Evolutionary conservation across 2,888 invertebrate genomes (phyloP).

Genomic region (Periphyllus acericola): DNA sequence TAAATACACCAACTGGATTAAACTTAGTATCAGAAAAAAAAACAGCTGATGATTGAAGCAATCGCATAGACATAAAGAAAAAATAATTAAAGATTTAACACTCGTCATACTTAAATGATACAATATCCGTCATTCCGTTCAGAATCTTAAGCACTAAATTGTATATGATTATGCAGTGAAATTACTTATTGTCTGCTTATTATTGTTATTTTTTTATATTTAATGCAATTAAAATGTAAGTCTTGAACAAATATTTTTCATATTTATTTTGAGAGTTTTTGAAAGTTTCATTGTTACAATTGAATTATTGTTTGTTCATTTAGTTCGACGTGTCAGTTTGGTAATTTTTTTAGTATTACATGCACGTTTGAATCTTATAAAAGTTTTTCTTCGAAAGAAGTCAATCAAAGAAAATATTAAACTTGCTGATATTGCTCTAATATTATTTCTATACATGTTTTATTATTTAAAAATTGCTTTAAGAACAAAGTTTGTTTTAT

Average conservation of each 20-base stretch:
- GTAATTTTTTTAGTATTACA: constrained; percentile 9
- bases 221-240: neutral
- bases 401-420: constrained; percentile 30
- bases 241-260: neutral
- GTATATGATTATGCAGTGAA: neutral
- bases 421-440: neutral
- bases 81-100: no score
- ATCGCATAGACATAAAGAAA: no score
- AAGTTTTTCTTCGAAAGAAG: neutral
- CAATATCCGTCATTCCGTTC: no score
- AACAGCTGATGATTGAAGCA: no score
- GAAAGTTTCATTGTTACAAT: constrained; percentile 7
- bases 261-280: neutral
- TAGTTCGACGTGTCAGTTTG: neutral
- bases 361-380: neutral
- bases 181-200: neutral
- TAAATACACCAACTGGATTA: no score
- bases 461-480: neutral
- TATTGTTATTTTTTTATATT: neutral
- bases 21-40: no score
- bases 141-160: neutral
- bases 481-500: no score
- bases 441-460: neutral
- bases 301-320: constrained; percentile 18
- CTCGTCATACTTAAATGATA: no score